Percentiles rank a stretch among this genome's conserved stretches.
phyloP scores from a whole-genome alignment of 1,140 invertebrate species.

The Armadillidium nasatum region DNA sequence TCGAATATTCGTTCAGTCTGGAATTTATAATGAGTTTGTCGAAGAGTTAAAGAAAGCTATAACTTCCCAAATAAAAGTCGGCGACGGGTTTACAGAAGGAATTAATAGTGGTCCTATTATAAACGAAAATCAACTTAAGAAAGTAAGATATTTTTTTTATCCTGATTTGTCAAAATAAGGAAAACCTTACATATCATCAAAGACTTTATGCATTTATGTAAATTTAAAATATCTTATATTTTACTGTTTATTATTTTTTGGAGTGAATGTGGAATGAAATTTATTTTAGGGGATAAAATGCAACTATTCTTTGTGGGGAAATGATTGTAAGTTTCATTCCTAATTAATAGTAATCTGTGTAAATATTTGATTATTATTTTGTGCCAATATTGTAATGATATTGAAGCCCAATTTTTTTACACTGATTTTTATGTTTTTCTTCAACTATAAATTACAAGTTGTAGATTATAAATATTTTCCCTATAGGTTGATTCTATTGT shows the following conservation, averaged over 20 bases:
- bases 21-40: constrained; percentile 79
- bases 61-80: constrained; percentile 66
- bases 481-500: constrained; percentile 65
- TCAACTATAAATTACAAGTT: not conserved
- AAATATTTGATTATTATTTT: no score
- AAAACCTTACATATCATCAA: no score
- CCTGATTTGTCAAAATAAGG: no score
- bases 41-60: constrained; percentile 65
- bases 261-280: no score
- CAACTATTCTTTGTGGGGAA: no score
- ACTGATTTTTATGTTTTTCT: constrained; percentile 35
- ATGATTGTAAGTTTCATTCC: no score
- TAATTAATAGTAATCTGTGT: no score
- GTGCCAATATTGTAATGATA: not conserved
- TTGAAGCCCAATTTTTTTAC: not conserved
- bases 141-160: constrained; percentile 53
- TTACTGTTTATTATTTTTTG: no score
- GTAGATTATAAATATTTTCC: not conserved
- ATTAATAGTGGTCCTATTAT: constrained; percentile 87
- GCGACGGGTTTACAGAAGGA: constrained; percentile 67
- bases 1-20: constrained; percentile 82
- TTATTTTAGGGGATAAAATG: no score
- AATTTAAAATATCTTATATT: no score
- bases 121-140: constrained; percentile 77
- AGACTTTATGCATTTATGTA: no score